Conservation (phyloP, 2,888 invertebrate genomes). For the Rhorus exstirpatorius region DNA sequence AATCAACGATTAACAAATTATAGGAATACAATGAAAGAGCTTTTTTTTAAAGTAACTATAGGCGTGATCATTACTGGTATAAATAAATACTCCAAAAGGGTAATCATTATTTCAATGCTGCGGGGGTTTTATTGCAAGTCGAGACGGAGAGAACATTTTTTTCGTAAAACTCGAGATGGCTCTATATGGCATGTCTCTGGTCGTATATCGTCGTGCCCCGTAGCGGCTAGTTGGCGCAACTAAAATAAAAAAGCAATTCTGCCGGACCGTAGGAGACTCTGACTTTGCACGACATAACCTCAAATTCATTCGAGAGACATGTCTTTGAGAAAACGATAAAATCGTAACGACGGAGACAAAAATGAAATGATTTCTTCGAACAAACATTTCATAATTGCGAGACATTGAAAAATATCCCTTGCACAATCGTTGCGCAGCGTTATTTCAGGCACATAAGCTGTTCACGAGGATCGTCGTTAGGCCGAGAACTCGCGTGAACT, state of each 20-base stretch:
- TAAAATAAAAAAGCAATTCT: conserved; percentile 33
- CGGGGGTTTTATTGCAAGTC: conserved; percentile 11
- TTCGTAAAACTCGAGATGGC: conserved; percentile 56
- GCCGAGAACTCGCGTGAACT: background rate
- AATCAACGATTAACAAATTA: too few relatives aligned
- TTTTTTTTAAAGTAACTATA: too few relatives aligned
- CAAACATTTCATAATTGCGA: background rate
- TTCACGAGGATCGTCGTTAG: conserved; percentile 11
- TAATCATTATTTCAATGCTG: too few relatives aligned
- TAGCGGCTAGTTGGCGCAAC: conserved; percentile 49
- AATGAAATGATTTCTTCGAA: background rate
- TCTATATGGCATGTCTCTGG: conserved; percentile 49
- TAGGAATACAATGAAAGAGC: too few relatives aligned
- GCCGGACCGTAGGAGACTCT: conserved; percentile 51
- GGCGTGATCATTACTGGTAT: too few relatives aligned
- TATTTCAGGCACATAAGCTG: conserved; percentile 45
- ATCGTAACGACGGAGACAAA: background rate
- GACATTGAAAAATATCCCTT: background rate
- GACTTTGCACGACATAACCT: conserved; percentile 64
- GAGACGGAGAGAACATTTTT: conserved; percentile 21
- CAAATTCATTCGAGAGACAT: conserved; percentile 11
- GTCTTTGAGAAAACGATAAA: conserved; percentile 58
- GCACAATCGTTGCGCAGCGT: background rate
- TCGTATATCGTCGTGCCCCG: conserved; percentile 72
- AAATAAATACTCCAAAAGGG: too few relatives aligned